phyloP scores from a whole-genome alignment of 2,113 vertebrate genomes.

The Xyliphius kryptos region DNA sequence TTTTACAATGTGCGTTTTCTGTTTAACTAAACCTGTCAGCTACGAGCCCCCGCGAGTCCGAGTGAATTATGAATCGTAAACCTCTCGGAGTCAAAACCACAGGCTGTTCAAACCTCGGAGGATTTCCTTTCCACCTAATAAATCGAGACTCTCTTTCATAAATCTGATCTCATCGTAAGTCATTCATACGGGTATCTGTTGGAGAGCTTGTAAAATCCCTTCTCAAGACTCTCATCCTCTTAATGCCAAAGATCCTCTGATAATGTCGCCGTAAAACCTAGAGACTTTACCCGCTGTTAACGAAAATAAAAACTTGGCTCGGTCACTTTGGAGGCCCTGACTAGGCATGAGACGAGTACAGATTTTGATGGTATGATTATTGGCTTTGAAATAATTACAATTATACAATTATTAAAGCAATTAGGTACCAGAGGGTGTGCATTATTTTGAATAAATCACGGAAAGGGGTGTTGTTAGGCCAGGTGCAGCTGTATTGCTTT shows the following conservation, averaged over 20 bases:
- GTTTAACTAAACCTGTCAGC: not conserved
- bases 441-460: too few relatives aligned
- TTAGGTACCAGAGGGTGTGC: too few relatives aligned
- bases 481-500: too few relatives aligned
- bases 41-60: conserved; percentile 5
- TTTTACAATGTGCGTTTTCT: too few relatives aligned
- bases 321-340: too few relatives aligned
- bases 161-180: conserved; percentile 24
- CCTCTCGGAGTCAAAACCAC: not conserved
- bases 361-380: too few relatives aligned
- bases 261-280: not conserved
- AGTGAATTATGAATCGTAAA: conserved; percentile 5
- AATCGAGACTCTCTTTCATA: conserved; percentile 14
- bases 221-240: conserved; percentile 7
- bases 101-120: conserved; percentile 11
- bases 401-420: too few relatives aligned
- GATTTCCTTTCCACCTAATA: conserved; percentile 22
- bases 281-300: too few relatives aligned
- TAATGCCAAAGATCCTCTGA: not conserved
- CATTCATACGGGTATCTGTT: conserved; percentile 11
- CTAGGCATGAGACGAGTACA: too few relatives aligned
- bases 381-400: too few relatives aligned
- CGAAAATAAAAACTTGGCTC: too few relatives aligned
- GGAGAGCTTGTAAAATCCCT: conserved; percentile 18
- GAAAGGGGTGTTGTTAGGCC: too few relatives aligned